Evolutionary conservation across 2,888 invertebrate species (phyloP).

Genomic region (Cantharis rufa): DNA sequence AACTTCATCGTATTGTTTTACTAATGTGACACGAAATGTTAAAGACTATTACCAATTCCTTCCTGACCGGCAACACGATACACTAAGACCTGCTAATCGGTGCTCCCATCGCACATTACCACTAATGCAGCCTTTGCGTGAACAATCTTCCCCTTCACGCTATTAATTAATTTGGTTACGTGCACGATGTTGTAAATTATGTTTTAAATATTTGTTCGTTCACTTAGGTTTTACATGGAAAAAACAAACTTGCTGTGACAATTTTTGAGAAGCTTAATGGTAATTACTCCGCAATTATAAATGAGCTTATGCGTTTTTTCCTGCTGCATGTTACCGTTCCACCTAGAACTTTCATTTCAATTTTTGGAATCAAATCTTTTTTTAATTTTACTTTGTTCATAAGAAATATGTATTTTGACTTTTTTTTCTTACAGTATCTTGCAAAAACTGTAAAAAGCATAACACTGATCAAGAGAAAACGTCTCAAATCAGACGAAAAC

Average conservation of each 20-base stretch:
- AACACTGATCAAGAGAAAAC: too few species aligned
- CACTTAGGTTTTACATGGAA: constrained; percentile 16
- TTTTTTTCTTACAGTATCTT: too few species aligned
- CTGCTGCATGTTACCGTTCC: background rate
- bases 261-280: background rate
- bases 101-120: constrained; percentile 42
- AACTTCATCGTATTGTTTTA: constrained; percentile 39
- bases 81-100: constrained; percentile 38
- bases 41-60: constrained; percentile 43
- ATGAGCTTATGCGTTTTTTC: background rate
- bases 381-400: too few species aligned
- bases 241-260: background rate
- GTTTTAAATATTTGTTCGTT: constrained; percentile 42
- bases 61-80: constrained; percentile 34
- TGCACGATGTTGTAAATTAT: constrained; percentile 37
- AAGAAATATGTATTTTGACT: too few species aligned
- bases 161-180: constrained; percentile 42
- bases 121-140: constrained; percentile 44
- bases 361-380: too few species aligned
- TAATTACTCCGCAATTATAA: background rate
- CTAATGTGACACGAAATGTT: constrained; percentile 40
- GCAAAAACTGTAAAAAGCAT: too few species aligned
- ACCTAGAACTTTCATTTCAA: too few species aligned
- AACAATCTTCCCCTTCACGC: constrained; percentile 37
- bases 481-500: too few species aligned